Evolutionary conservation across 2,888 invertebrate species (phyloP).

Genomic region (Trichogramma evanescens): DNA sequence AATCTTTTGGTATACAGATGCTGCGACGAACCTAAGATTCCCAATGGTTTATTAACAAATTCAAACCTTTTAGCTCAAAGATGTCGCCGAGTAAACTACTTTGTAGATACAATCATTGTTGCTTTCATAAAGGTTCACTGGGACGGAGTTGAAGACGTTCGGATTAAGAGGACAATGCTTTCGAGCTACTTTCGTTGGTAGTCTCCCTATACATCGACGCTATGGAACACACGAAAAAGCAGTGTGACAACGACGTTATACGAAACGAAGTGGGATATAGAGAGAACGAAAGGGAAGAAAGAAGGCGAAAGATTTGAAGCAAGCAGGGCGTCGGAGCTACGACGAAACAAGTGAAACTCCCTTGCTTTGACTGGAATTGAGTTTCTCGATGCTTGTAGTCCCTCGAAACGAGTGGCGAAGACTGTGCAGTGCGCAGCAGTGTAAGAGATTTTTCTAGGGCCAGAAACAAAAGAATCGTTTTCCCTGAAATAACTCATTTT

Average conservation of each 20-base stretch:
- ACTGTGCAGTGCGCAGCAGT: too few relatives aligned
- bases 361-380: too few relatives aligned
- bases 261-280: too few relatives aligned
- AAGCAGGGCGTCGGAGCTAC: too few relatives aligned
- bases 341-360: too few relatives aligned
- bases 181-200: background rate
- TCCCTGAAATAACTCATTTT: too few relatives aligned
- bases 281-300: background rate
- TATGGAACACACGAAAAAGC: conserved; percentile 3
- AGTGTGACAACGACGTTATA: background rate
- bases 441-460: too few relatives aligned
- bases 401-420: too few relatives aligned
- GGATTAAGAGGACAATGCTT: conserved; percentile 22
- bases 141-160: conserved; percentile 7
- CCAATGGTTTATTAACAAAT: conserved; percentile 22
- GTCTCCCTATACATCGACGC: background rate
- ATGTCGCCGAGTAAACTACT: conserved; percentile 14
- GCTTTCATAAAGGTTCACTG: background rate
- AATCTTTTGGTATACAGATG: too few relatives aligned
- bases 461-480: too few relatives aligned
- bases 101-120: conserved; percentile 15
- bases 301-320: background rate
- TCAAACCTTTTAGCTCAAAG: conserved; percentile 20
- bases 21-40: background rate
- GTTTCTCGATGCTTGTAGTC: too few relatives aligned